These are phyloP conservation scores for Hydrotaea diabolus DNA, from an alignment of 2,888 invertebrate genomes.

Conservation along the genomic window DNA sequence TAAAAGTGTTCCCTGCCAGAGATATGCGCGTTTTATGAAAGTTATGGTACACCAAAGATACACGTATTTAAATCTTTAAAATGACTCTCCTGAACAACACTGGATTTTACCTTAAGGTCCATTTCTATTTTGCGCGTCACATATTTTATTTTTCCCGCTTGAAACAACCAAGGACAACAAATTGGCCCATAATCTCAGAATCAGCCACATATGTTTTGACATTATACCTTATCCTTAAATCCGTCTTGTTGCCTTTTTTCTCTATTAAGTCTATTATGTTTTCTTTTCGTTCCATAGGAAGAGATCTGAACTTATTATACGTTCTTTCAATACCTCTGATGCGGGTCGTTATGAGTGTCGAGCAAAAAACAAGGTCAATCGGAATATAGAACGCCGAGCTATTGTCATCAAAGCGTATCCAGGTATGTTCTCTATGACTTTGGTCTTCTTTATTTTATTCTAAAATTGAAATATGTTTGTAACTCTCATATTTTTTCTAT, in stretches of 20 bases:
- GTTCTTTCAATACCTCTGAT: constrained; percentile 87
- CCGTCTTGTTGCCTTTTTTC: constrained; percentile 18
- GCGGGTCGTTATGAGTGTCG: constrained; percentile 91
- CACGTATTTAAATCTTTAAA: too few species aligned
- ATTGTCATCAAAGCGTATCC: constrained; percentile 79
- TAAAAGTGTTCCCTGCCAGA: too few species aligned
- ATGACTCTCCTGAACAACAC: too few species aligned
- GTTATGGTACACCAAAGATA: too few species aligned
- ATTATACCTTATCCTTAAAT: background rate
- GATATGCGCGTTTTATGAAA: too few species aligned
- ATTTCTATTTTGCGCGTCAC: too few species aligned
- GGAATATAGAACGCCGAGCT: constrained; percentile 77
- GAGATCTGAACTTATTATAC: constrained; percentile 91
- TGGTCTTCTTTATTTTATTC: background rate
- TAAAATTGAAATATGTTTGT: background rate
- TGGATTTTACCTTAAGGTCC: too few species aligned
- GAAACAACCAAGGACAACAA: too few species aligned
- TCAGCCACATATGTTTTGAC: background rate
- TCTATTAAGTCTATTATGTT: background rate
- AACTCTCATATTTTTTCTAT: constrained; percentile 18
- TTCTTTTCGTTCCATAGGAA: constrained; percentile 83
- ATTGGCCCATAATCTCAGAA: too few species aligned
- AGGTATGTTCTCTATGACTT: constrained; percentile 75
- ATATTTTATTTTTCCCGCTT: too few species aligned
- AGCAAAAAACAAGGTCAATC: constrained; percentile 83